Percentiles rank a stretch among this genome's conserved stretches.
Conservation (phyloP, 2,888 invertebrate species). For the Sphaerophoria rueppellii region DNA sequence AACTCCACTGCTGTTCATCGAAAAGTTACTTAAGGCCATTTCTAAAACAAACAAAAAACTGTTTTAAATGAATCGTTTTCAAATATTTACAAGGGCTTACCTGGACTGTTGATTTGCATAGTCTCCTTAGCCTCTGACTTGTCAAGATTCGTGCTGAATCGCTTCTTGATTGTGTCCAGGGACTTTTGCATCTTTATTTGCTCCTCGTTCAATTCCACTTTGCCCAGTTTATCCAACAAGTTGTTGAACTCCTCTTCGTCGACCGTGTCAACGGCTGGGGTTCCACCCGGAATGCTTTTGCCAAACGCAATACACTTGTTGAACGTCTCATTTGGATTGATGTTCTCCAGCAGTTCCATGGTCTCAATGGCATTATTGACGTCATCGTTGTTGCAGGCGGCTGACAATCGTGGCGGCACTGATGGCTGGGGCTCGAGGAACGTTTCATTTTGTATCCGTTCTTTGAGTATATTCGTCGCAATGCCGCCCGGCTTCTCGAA, state of each 20-base stretch:
- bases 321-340: constrained; percentile 78
- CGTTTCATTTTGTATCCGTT: constrained; percentile 60
- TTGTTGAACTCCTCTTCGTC: constrained; percentile 81
- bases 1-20: constrained; percentile 71
- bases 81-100: constrained; percentile 6
- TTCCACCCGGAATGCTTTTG: constrained; percentile 62
- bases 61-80: neutral
- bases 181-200: constrained; percentile 81
- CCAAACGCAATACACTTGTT: constrained; percentile 70
- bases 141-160: constrained; percentile 76
- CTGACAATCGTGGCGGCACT: constrained; percentile 21
- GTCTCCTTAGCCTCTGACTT: constrained; percentile 62
- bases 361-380: constrained; percentile 74
- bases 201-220: constrained; percentile 78
- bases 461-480: constrained; percentile 62
- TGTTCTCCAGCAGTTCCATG: constrained; percentile 78
- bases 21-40: constrained; percentile 57
- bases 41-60: constrained; percentile 36
- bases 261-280: constrained; percentile 77
- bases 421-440: constrained; percentile 33
- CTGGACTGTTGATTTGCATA: constrained; percentile 47
- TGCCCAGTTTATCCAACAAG: constrained; percentile 79
- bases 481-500: constrained; percentile 74
- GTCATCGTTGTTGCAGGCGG: constrained; percentile 38
- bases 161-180: constrained; percentile 80